Evolutionary conservation across 2,113 vertebrate species (phyloP), one percentile per base, ranked within the genome.

Genomic region (Centropristis striata): DNA sequence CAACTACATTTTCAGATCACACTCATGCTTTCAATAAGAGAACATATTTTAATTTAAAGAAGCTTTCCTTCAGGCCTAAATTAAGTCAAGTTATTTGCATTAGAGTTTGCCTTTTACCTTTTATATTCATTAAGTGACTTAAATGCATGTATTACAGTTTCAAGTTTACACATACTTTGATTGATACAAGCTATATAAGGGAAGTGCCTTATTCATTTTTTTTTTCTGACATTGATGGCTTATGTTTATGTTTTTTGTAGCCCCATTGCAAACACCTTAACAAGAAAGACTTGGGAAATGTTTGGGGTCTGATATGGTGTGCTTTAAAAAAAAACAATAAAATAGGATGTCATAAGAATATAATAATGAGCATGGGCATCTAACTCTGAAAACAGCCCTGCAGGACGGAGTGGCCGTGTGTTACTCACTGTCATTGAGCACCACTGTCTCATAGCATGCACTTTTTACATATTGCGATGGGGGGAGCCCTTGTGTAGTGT

Each of bases 401-500:
- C 54, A 47, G 20, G 3, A 18, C 20, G 37, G 10, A 14, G n/a
- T 20, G 21, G 25, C 36, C 1, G 27, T 6, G 18, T 57, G 16
- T 14, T 15, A 16, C 21, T 16, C 21, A 46, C 42, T 57, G 25
- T 55, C 32, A 9, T 14, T 14, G 18, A 25, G n/a, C 5, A 21
- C 21, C 8, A 13, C 27, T 25, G 42, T 54, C 2, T 20, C 0
- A 16, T 4, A 25, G 18, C 55, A 25, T 88, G 90, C 72, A 77
- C 41, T 85, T 85, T 50, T 59, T 27, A 39, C 13, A 36, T 57
- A 25, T 46, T 42, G 6, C 87, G 36, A 70, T 51, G 55, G 91
- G 42, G 88, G 85, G 92, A 57, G 91, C 79, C 27, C 66, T 12
- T 50, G 78, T 74, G 54, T 54, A 41, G 25, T 15, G 7, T 23